Evolutionary conservation across 2,113 vertebrate species (phyloP).

Genomic region (Thamnaconus septentrionalis): DNA sequence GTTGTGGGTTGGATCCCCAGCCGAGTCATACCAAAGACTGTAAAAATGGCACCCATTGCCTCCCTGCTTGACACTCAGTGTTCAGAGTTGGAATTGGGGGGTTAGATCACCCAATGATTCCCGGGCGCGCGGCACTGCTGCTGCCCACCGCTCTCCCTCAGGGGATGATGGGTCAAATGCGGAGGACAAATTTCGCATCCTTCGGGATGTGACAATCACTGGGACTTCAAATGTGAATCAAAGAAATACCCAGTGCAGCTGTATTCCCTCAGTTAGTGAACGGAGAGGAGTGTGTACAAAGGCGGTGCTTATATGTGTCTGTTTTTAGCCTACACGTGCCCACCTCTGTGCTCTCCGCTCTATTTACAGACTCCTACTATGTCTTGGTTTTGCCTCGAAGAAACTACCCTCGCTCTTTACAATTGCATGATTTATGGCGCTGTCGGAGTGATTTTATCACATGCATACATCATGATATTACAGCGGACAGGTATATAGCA

Average conservation of each 20-base stretch:
- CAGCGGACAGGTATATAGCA: slow-evolving; percentile 20
- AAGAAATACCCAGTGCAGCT: background rate
- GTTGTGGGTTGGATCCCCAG: too few species aligned
- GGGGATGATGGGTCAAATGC: too few species aligned
- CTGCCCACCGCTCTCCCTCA: too few species aligned
- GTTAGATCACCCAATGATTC: too few species aligned
- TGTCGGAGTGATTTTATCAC: slow-evolving; percentile 14
- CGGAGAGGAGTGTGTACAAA: slow-evolving; percentile 3
- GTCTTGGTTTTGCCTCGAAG: slow-evolving; percentile 40
- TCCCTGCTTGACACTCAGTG: too few species aligned
- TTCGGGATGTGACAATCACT: too few species aligned
- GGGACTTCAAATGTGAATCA: background rate
- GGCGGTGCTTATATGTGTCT: background rate
- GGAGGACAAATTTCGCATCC: too few species aligned
- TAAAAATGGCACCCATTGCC: too few species aligned
- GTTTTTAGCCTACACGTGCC: slow-evolving; percentile 22
- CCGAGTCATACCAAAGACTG: too few species aligned
- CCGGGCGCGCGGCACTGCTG: too few species aligned
- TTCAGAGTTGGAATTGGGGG: too few species aligned
- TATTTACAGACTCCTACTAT: slow-evolving; percentile 30
- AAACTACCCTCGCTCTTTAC: background rate
- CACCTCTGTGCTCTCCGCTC: slow-evolving; percentile 25
- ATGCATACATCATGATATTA: background rate
- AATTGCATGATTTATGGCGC: slow-evolving; percentile 9
- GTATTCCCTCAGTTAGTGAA: background rate